Percentiles rank a stretch among this genome's conserved stretches.
Conservation (phyloP, 37 sponge, comb jelly and placozoan species). For the Beroe forskalii region DNA sequence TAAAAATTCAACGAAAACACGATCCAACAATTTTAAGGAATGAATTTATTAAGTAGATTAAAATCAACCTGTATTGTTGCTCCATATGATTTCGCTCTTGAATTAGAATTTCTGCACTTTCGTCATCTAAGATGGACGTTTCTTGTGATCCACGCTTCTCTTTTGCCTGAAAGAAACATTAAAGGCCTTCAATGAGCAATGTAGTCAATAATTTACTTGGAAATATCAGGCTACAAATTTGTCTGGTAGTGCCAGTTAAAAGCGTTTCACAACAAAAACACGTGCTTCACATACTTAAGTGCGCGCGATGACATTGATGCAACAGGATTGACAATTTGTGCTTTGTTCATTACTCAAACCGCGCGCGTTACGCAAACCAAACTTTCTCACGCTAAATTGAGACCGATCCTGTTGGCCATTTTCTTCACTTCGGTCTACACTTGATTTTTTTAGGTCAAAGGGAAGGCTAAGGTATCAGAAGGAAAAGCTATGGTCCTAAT, state of each 20-base stretch:
- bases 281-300: background rate
- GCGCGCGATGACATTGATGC: background rate
- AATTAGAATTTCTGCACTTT: background rate
- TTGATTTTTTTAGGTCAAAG: too few relatives aligned
- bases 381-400: background rate
- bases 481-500: too few relatives aligned
- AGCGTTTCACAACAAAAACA: background rate
- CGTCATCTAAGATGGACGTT: slow-evolving; percentile 23
- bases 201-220: background rate
- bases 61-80: background rate
- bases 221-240: too few relatives aligned
- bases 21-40: too few relatives aligned
- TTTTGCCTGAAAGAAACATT: slow-evolving; percentile 6
- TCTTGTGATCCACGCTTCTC: background rate
- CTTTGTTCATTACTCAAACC: background rate
- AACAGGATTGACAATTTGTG: background rate
- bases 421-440: too few relatives aligned
- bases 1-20: too few relatives aligned
- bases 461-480: too few relatives aligned
- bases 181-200: background rate
- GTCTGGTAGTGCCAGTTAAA: background rate
- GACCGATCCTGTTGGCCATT: too few relatives aligned
- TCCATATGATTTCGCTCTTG: slow-evolving; percentile 29
- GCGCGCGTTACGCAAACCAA: background rate
- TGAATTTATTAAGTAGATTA: too few relatives aligned